Base-by-base conservation (phyloP, 2,113 vertebrate species). In the Toxostoma redivivum region DNA sequence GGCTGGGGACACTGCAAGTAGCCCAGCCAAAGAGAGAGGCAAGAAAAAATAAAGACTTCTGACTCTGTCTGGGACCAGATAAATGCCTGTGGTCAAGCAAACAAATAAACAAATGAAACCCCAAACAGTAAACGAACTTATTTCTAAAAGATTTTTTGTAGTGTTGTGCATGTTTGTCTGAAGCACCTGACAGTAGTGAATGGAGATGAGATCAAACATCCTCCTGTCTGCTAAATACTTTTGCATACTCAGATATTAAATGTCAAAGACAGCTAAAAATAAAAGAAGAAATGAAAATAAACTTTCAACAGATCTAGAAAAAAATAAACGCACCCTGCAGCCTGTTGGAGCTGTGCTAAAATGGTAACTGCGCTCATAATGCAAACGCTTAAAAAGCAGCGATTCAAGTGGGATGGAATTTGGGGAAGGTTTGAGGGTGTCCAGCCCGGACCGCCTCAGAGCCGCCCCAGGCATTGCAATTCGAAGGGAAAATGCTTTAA, bases 301-400 rank as follows among this genome's bases (percentile, higher is more conserved):
- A 78, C 15, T 79, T 90, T 35, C 31, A 40, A 2, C 30, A 6
- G 1, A n/a, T 72, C 16, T 48, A 12, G 30, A 56, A 38, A 51
- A 48, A 48, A 72, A 44, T 4, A 70, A 74, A 30, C 7, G 11
- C 56, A 71, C 47, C 51, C 25, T 76, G 27, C 35, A 58, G 42
- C 56, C 8, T 2, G 11, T 27, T 57, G 31, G 28, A 79, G 47
- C 77, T 65, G 42, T 4, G 27, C 20, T 53, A 45, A 57, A 91
- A 53, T 1, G 0, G 2, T 44, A 76, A 33, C 17, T 30, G 10
- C 0, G 1, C 4, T 38, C 8, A 3, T 7, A 19, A 42, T 1
- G 10, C 23, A 47, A 88, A 62, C 37, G 35, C 37, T 30, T 6
- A 11, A 62, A 53, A 44, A 54, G 18, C 30, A 18, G 25, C 30